Evolutionary conservation across 35 echinoderm and acorn worm genomes (phyloP), one percentile per base, ranked within the genome.

Genomic region (Diadema setosum): DNA sequence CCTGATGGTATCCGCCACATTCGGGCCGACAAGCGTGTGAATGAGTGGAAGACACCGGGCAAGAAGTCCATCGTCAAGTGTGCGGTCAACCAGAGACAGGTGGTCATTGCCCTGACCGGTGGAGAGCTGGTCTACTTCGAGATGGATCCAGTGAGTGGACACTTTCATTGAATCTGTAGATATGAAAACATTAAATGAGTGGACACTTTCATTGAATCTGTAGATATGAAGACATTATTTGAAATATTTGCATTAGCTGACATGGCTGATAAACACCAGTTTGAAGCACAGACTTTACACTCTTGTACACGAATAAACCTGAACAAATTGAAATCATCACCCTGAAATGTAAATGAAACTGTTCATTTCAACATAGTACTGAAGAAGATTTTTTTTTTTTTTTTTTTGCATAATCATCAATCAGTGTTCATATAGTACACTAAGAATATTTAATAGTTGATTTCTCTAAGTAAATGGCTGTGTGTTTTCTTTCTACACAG

Each of bases 31-130:
- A 95, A 99, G 69, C 92, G 96, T 95, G 96, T 99, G 24, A 99
- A 99, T 49, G 96, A 99, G 56, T 94, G 96, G 93, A 99, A 94
- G 61, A 99, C 96, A n/a, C 96, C 96, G 0, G 96, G 96, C 52
- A 99, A 99, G 90, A 99, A 99, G 48, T 92, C 84, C 73, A 99
- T 99, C 29, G 96, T 99, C 58, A 99, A 94, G 65, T 99, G 96
- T 92, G 96, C 96, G 9, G 93, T 99, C 74, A 99, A 99, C 63
- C 96, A 99, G 83, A 85, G 96, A 82, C 96, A 99, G 89, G 96
- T 98, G 32, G 96, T 98, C 21, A 98, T 98, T 78, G 96, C 96
- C 36, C 92, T 98, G 56, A 94, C 96, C 17, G 96, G 96, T 81
- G 96, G 96, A 44, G 96, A 98, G 63, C 86, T 98, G 15, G 96